Evolutionary conservation across 1,140 invertebrate species (phyloP).

Genomic region (Diachasmimorpha longicaudata): DNA sequence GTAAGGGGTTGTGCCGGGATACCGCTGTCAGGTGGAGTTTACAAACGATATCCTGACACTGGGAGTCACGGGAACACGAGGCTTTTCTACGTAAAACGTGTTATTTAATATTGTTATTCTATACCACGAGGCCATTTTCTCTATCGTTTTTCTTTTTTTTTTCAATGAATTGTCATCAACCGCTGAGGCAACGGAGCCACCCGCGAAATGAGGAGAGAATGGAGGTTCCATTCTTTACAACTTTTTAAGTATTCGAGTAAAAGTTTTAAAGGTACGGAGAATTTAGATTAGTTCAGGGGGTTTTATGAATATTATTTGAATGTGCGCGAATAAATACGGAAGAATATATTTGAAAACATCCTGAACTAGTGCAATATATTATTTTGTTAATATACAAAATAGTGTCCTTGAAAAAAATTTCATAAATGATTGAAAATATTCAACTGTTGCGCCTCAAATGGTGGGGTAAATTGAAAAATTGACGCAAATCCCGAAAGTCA

Average conservation of each 20-base stretch:
- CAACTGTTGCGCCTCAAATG: no score
- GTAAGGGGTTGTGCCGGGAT: conserved; percentile 2
- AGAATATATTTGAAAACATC: no score
- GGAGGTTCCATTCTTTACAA: neutral
- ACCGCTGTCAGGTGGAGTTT: conserved; percentile 3
- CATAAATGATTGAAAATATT: no score
- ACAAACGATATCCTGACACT: conserved; percentile 17
- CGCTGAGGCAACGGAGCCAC: neutral
- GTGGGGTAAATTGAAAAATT: neutral
- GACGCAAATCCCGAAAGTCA: neutral
- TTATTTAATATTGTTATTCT: neutral
- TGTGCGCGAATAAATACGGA: neutral
- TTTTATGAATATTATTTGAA: neutral
- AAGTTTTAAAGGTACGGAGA: neutral
- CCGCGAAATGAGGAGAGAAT: neutral
- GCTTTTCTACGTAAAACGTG: neutral
- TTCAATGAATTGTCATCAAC: neutral
- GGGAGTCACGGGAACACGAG: conserved; percentile 6
- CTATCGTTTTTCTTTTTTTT: neutral
- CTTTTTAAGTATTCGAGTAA: neutral
- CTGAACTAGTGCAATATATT: no score
- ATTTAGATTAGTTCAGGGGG: neutral
- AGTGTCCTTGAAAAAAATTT: no score
- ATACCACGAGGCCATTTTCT: neutral
- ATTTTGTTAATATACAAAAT: no score